A percentile compares a stretch with the other conserved stretches of the same genome.
These are phyloP conservation scores for Triplophysa rosa DNA, from an alignment of 2,113 vertebrate species.

Conservation along the genomic window DNA sequence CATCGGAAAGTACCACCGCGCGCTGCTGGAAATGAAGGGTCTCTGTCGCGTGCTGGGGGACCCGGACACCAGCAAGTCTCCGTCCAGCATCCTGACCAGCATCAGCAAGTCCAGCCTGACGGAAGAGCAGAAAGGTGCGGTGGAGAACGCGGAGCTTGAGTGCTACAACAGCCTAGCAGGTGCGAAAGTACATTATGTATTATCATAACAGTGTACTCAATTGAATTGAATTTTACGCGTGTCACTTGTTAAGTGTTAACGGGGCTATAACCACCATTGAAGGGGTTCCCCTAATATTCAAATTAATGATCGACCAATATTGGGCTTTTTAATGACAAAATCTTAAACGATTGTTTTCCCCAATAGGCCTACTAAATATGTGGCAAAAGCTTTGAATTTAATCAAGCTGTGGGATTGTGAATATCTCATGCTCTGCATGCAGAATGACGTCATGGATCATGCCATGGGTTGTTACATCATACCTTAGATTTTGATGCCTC, in stretches of 20 bases:
- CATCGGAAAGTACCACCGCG: conserved; percentile 97
- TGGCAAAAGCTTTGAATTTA: not conserved
- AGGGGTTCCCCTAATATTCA: not conserved
- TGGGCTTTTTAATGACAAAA: not conserved
- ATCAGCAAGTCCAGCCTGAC: conserved; percentile 76
- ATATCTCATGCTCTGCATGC: not conserved
- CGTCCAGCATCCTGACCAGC: conserved; percentile 65
- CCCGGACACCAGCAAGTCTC: conserved; percentile 71
- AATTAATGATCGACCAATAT: not conserved
- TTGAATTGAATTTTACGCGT: not conserved
- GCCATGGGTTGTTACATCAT: not conserved
- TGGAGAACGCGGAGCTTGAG: conserved; percentile 92
- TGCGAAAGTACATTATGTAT: conserved; percentile 54
- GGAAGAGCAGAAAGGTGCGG: conserved; percentile 89
- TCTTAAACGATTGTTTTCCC: not conserved
- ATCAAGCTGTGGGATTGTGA: not conserved
- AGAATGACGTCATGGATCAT: conserved; percentile 31
- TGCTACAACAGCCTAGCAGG: conserved; percentile 99
- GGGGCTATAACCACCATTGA: not conserved
- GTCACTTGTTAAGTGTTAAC: not conserved
- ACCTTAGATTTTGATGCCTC: not conserved
- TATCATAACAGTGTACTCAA: not conserved
- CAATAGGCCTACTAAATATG: not conserved
- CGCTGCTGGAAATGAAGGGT: conserved; percentile 94
- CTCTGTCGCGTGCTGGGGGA: conserved; percentile 82